Percentiles rank a stretch among this genome's conserved stretches.
Evolutionary conservation across 2,113 vertebrate genomes (phyloP).

Genomic region (Saccopteryx bilineata): DNA sequence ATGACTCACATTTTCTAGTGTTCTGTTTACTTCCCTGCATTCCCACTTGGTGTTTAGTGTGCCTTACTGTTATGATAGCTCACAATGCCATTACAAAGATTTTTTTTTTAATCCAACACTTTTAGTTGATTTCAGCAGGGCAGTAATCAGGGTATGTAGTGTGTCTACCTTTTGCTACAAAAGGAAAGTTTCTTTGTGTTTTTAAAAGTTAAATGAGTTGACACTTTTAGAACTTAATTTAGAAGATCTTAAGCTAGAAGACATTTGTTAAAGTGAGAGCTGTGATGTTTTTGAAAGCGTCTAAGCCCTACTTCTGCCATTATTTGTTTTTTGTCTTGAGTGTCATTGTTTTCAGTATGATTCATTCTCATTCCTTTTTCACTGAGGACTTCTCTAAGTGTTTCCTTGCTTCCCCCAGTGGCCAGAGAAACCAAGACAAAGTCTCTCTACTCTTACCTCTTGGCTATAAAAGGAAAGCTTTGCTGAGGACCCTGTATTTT

Average conservation of each 20-base stretch:
- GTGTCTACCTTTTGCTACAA: background rate
- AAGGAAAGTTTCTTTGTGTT: background rate
- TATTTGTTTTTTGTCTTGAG: slow-evolving; percentile 55
- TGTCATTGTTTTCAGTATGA: slow-evolving; percentile 72
- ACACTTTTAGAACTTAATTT: slow-evolving; percentile 38
- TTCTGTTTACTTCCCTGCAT: background rate
- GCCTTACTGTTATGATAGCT: background rate
- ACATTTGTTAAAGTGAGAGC: slow-evolving; percentile 25
- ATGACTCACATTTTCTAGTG: background rate
- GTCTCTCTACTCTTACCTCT: background rate
- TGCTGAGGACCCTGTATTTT: background rate
- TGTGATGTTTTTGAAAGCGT: background rate
- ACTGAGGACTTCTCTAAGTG: slow-evolving; percentile 81
- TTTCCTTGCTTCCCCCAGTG: slow-evolving; percentile 73
- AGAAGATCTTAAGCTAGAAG: background rate
- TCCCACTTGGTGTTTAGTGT: slow-evolving; percentile 24
- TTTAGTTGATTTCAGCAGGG: slow-evolving; percentile 16
- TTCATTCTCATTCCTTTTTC: slow-evolving; percentile 78
- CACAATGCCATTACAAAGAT: background rate
- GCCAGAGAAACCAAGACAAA: slow-evolving; percentile 78
- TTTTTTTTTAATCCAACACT: background rate
- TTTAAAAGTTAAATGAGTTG: slow-evolving; percentile 43
- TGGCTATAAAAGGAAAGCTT: background rate
- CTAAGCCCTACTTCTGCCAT: background rate
- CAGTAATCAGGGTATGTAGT: background rate